Evolutionary conservation across 2,888 invertebrate genomes (phyloP).

Genomic region (Agrilus biguttatus): DNA sequence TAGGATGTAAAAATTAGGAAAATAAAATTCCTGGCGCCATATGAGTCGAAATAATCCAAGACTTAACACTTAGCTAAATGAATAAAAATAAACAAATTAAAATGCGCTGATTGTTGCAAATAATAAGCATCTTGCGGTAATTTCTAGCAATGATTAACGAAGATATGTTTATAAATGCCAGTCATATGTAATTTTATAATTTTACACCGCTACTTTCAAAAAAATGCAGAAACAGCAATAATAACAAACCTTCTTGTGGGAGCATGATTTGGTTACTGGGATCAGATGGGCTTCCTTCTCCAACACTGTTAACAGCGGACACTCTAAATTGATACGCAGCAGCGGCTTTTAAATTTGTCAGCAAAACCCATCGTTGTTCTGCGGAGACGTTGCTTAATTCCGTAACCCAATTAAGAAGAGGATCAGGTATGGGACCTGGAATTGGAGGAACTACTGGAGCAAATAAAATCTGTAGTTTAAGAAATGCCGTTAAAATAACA

Average conservation of each 20-base stretch:
- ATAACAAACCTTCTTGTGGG: constrained; percentile 83
- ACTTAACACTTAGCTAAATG: too few species aligned
- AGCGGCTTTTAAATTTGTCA: constrained; percentile 83
- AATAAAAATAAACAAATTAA: too few species aligned
- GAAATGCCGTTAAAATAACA: not conserved
- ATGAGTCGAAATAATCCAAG: too few species aligned
- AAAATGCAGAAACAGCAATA: not conserved
- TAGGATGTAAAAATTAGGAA: too few species aligned
- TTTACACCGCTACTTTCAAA: not conserved
- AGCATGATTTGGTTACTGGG: constrained; percentile 81
- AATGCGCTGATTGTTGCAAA: too few species aligned
- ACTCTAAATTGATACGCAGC: constrained; percentile 93
- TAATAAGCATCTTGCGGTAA: too few species aligned
- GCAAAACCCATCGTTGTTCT: constrained; percentile 59
- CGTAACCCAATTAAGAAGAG: constrained; percentile 76
- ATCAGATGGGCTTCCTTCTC: constrained; percentile 83
- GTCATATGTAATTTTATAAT: not conserved
- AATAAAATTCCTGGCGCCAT: too few species aligned
- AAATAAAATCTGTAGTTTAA: constrained; percentile 6
- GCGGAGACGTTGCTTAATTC: constrained; percentile 76
- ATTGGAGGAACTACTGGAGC: constrained; percentile 33
- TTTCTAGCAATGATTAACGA: too few species aligned
- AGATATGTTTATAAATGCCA: too few species aligned
- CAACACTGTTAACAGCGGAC: constrained; percentile 91
- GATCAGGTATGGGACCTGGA: constrained; percentile 73